Evolutionary conservation across 2,888 invertebrate genomes (phyloP).

Genomic region (Aquatica leii): DNA sequence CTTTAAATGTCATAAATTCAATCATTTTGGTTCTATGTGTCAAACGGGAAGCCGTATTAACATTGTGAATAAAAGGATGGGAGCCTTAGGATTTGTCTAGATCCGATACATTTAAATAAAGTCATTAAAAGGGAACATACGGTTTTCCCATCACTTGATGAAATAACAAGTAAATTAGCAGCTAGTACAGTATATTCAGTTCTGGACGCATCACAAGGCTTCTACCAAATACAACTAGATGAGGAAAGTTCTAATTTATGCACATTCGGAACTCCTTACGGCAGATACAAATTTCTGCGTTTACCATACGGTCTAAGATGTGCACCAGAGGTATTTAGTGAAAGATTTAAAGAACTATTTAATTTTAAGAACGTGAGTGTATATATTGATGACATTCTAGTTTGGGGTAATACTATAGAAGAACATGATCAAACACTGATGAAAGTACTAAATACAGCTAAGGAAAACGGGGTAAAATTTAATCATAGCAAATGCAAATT

Average conservation of each 20-base stretch:
- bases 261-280: no score
- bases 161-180: background rate
- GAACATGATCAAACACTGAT: background rate
- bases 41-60: background rate
- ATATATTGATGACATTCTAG: background rate
- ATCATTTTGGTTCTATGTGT: background rate
- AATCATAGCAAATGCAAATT: background rate
- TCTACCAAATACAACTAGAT: slow-evolving; percentile 3
- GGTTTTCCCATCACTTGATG: background rate
- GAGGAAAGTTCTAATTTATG: no score
- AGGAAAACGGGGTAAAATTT: background rate
- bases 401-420: background rate
- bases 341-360: background rate
- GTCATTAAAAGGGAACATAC: slow-evolving; percentile 5
- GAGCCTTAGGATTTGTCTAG: slow-evolving; percentile 9
- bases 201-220: slow-evolving; percentile 1
- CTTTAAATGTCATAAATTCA: background rate
- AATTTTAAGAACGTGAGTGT: no score
- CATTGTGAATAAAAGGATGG: background rate
- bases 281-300: background rate
- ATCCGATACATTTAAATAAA: slow-evolving; percentile 17
- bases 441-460: background rate
- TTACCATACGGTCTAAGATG: background rate
- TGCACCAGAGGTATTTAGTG: slow-evolving; percentile 1
- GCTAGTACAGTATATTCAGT: background rate